Conservation (phyloP, 2,113 vertebrate species). For the Ia io region DNA sequence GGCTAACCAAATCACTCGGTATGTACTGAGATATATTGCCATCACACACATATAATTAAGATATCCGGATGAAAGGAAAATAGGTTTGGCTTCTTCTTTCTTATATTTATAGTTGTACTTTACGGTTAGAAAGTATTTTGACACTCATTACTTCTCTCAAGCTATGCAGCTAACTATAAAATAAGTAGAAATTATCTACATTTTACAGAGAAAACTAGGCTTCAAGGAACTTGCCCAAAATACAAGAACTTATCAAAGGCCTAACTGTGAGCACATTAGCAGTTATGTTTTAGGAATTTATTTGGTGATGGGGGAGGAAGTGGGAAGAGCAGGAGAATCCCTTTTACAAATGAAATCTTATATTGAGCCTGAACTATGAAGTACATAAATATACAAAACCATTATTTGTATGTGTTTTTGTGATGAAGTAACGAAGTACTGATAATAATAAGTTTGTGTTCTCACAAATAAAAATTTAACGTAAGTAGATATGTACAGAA, state of each 20-base stretch:
- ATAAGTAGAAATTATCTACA: neutral
- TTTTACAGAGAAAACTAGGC: conserved; percentile 20
- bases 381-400: conserved; percentile 3
- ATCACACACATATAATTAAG: conserved; percentile 1
- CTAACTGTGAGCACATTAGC: neutral
- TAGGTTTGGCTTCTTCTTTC: neutral
- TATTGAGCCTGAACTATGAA: neutral
- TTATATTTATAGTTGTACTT: neutral
- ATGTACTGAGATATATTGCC: neutral
- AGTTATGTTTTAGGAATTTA: conserved; percentile 5
- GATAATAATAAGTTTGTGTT: neutral
- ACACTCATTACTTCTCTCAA: neutral
- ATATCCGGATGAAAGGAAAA: neutral
- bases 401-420: neutral
- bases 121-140: neutral
- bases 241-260: conserved; percentile 1
- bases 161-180: neutral
- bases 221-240: neutral
- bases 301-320: neutral
- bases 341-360: conserved; percentile 43
- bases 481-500: neutral
- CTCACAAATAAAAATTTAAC: neutral
- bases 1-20: conserved; percentile 42
- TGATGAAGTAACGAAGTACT: neutral
- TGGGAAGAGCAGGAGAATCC: neutral